Percentiles rank a stretch among this genome's conserved stretches.
Evolutionary conservation across 2,797 vertebrate genomes (phyloP).

Genomic region (Coracias cyanogaster): DNA sequence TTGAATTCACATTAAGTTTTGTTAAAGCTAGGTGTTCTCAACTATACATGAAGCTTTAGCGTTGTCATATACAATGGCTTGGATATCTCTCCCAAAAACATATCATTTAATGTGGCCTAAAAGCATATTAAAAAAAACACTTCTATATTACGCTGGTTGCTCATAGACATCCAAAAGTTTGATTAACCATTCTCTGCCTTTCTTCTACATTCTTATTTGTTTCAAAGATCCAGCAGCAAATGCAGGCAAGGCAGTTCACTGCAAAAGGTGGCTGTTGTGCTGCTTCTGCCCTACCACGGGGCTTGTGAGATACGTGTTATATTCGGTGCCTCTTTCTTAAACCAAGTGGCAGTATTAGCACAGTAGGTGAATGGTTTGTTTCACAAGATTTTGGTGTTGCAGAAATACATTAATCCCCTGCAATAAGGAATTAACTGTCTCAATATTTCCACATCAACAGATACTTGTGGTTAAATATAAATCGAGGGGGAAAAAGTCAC

Average conservation of each 20-base stretch:
- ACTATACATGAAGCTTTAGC: background rate
- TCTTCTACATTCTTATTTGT: background rate
- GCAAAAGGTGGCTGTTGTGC: background rate
- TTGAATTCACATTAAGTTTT: background rate
- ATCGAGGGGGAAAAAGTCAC: background rate
- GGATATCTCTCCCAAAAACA: background rate
- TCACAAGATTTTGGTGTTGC: background rate
- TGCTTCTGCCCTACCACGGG: background rate
- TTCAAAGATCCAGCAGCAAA: background rate
- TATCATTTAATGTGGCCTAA: accelerated
- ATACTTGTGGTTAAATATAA: background rate
- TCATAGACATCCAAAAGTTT: background rate
- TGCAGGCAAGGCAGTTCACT: background rate
- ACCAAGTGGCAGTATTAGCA: background rate
- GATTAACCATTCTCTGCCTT: background rate
- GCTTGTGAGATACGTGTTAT: background rate
- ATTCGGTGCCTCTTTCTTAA: background rate
- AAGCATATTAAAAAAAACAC: background rate
- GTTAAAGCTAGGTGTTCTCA: background rate
- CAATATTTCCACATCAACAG: background rate
- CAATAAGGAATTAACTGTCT: background rate
- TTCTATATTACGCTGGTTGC: background rate
- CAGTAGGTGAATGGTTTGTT: background rate
- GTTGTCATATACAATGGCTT: background rate
- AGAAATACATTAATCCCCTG: background rate